Conservation (phyloP, 2,888 invertebrate species). For the Noctua janthina region DNA sequence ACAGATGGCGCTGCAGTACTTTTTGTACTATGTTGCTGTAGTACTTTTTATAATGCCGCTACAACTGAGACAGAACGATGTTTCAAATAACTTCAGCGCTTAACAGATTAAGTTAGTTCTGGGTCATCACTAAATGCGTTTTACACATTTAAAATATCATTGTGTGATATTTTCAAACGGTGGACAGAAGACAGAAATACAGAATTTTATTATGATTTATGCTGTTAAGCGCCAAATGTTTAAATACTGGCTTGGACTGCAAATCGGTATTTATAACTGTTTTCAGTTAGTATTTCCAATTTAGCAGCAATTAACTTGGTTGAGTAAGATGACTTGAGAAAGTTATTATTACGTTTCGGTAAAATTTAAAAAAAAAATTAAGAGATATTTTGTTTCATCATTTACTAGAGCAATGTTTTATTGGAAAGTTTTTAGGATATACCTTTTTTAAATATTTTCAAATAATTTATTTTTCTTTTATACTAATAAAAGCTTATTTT, state of each 20-base stretch:
- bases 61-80: neutral
- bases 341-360: neutral
- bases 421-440: neutral
- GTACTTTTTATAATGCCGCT: neutral
- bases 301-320: neutral
- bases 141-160: neutral
- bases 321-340: neutral
- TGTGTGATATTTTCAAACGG: neutral
- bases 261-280: no score
- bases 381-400: neutral
- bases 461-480: constrained; percentile 9
- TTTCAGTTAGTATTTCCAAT: neutral
- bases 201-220: neutral
- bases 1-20: neutral
- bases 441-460: neutral
- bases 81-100: neutral
- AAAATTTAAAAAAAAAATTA: neutral
- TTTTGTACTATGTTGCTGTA: no score
- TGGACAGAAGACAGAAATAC: neutral
- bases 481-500: constrained; percentile 49
- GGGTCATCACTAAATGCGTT: neutral
- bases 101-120: neutral
- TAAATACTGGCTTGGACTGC: neutral
- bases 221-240: neutral
- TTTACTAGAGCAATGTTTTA: neutral